Base-by-base conservation (phyloP, 2,888 invertebrate species). In the Camponotus fellah region DNA sequence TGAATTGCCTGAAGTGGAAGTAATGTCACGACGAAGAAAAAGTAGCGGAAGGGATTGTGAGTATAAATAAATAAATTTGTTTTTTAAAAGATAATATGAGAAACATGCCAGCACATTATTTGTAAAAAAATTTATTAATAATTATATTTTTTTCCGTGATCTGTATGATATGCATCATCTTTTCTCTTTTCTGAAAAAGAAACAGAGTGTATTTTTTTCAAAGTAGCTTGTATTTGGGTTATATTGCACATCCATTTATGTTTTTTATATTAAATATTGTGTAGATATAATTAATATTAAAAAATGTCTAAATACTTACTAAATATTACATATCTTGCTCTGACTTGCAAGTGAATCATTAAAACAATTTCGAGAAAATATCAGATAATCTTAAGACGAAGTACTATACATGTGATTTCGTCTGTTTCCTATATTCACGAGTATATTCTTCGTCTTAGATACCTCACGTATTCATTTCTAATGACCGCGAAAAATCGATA, bases 1-100 rank as follows among this genome's bases (percentile, higher is more conserved):
- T 75, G 96, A 96, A 91, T 93, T 96, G 64, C 96, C 96, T 0
- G 95, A 94, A 76, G 87, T 91, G 3, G 93, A 93, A 58, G 93
- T 83, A 72, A 93, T 92, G 91, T 74, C 91, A 5, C 87, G 88
- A 49, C 92, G 92, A 26, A 93, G 93, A 82, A 58, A 64, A n/a
- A 85, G 83, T 32, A 86, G 83, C 37, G 80, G 89, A 49, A 94
- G 92, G 85, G 94, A 94, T 60, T 88, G 95, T 95, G 72, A 94
- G 94, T 93, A 32, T 62, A 10, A 26, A 21, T 12, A 10, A n/a
- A n/a, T n/a, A n/a, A n/a, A n/a, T n/a, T 9, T 0, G 21, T 4
- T 14, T 32, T 66, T 40, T 2, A 76, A 53, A 17, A 66, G 5
- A 40, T 26, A 21, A 37, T 5, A 0, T 21, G 14, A 37, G 4